phyloP scores from a whole-genome alignment of 2,797 vertebrate species.

The Sebastes minor region DNA sequence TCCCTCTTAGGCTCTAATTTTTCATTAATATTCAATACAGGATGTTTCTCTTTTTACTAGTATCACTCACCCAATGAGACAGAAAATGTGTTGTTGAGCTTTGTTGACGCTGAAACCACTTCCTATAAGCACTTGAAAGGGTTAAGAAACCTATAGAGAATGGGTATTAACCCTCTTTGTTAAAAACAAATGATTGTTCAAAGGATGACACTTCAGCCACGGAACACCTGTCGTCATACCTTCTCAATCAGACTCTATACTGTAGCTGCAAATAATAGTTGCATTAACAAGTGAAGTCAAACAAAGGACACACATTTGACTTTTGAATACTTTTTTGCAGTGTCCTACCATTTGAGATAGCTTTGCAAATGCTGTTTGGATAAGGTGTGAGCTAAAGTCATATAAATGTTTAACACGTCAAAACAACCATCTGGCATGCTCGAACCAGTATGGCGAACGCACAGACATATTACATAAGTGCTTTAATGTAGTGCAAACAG shows the following conservation, averaged over 20 bases:
- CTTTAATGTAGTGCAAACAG: conserved; percentile 36
- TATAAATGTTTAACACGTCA: neutral
- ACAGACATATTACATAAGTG: conserved; percentile 32
- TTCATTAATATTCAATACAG: neutral
- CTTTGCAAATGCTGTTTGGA: neutral
- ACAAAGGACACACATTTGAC: neutral
- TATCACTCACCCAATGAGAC: neutral
- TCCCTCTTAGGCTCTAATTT: neutral
- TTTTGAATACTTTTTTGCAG: neutral
- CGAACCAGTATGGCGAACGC: neutral
- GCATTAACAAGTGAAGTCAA: neutral
- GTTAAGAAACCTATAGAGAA: neutral
- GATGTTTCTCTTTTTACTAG: neutral
- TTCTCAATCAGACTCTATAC: neutral
- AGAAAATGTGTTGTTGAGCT: neutral
- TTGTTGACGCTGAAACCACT: neutral
- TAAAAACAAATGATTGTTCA: neutral
- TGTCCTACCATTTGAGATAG: neutral
- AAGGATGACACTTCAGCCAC: neutral
- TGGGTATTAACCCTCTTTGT: neutral
- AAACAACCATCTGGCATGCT: neutral
- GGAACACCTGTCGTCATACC: neutral
- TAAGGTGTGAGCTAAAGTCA: neutral
- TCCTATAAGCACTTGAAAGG: neutral
- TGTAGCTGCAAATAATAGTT: neutral